Evolutionary conservation across 2,113 vertebrate species (phyloP), one percentile per base, ranked within the genome.

Genomic region (Oncorhynchus mykiss): DNA sequence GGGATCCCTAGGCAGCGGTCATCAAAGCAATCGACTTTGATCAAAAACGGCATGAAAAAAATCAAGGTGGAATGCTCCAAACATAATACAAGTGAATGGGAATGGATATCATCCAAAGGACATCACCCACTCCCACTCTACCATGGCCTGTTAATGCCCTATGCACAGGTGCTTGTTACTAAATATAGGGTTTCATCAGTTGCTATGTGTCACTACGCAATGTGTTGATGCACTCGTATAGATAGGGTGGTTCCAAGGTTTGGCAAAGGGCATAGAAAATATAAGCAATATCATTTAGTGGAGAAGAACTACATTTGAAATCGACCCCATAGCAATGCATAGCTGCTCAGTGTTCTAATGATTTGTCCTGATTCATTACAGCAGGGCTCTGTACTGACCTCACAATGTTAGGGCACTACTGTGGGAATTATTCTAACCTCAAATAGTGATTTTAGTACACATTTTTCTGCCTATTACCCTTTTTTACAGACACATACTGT

Each of bases 21-120:
- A 93, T 94, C 93, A 93, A 94, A 93, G 92, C 88, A 74, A 70
- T 78, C 71, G 89, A 82, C 92, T 94, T 93, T 94, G 91, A 93
- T 93, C 91, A 83, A 78, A 89, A 91, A 91, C 84, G 84, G 72
- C 74, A 83, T 80, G 86, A 78, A 92, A 91, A 91, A 31, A 91
- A 91, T 89, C 88, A 90, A 90, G 78, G 70, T 91, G 88, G 90
- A 92, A 93, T 91, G 91, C 90, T 85, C 82, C 78, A 84, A 80
- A 90, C 77, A 75, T 77, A 68, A 76, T 67, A 65, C 71, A 45
- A 71, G 75, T 79, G 79, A 87, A 86, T 80, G 78, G 84, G 74
- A 86, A 78, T 71, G 86, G 79, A 88, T 76, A 87, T 24, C 72
- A 72, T 51, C 80, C 71, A 68, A 76, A 85, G 22, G 78, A 80